Evolutionary conservation across 2,888 invertebrate genomes (phyloP), one percentile per base, ranked within the genome.

Genomic region (Xanthia icteritia): DNA sequence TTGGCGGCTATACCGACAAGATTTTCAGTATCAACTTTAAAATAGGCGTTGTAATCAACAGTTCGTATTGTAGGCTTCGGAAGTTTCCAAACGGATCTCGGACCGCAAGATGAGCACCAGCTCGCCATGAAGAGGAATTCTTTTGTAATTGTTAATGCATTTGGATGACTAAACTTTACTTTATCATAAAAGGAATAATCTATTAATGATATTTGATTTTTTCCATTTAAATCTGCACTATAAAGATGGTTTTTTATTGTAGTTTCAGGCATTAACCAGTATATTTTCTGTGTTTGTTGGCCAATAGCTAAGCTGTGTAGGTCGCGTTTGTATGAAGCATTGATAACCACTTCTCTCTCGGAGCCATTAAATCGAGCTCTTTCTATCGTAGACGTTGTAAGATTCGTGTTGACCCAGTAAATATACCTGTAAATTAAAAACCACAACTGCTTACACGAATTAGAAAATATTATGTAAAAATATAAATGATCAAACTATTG

Each of bases 181-280:
- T 51, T 51, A 20, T 51, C 17, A 51, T 20, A 0, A 51, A 20
- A 2, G 6, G 6, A 20, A 20, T 20, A 6, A 51, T 51, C 48
- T 1, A 51, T 51, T 20, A 20, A 51, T 6, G 6, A 2, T 20
- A 5, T n/a, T 56, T 5, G 5, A 11, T 42, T 31, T 23, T 17
- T 27, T 17, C 72, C 73, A 6, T 11, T 23, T 0, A 68, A 42
- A 31, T 73, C 68, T 31, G 73, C 42, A 23, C 54, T 4, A 42
- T 2, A 15, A 4, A 42, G 1, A 23, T 5, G 0, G 39, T 2
- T 9, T 15, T 0, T 2, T 5, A 0, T 0, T 1, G 0, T 9
- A 17, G 1, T 31, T 0, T 2, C 6, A 23, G 27, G 27, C 39
- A 13, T n/a, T 0, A 39, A 0, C 68, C 70, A 69, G n/a, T 45